Conservation (phyloP, 2,888 invertebrate genomes). For the Criorhina ranunculi region DNA sequence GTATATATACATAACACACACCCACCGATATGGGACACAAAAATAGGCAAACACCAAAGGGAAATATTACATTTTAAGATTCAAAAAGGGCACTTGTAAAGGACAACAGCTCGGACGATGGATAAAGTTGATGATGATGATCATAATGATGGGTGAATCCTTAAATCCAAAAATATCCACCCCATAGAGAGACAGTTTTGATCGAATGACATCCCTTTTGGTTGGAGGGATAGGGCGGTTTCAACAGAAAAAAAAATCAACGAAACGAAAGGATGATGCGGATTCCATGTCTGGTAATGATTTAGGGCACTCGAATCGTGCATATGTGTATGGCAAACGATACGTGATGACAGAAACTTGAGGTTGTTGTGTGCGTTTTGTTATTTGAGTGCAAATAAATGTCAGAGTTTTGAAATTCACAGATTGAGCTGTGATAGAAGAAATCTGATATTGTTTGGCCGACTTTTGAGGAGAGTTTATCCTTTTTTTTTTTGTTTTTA, state of each 20-base stretch:
- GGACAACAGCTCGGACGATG: constrained; percentile 1
- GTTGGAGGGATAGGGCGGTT: not conserved
- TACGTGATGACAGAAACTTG: constrained; percentile 22
- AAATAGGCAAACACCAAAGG: constrained; percentile 1
- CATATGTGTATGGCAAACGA: not conserved
- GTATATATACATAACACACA: not conserved
- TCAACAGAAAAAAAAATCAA: constrained; percentile 12
- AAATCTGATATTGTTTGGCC: constrained; percentile 1
- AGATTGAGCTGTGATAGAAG: not conserved
- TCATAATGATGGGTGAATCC: not conserved
- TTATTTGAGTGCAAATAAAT: constrained; percentile 33
- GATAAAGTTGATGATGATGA: constrained; percentile 4
- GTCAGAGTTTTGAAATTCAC: constrained; percentile 19
- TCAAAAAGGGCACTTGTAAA: constrained; percentile 4
- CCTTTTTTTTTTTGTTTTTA: not conserved
- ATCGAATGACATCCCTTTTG: constrained; percentile 7
- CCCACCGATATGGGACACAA: not conserved
- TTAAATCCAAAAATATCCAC: not conserved
- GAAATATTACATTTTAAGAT: not conserved
- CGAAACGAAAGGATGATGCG: constrained; percentile 27
- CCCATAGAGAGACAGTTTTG: constrained; percentile 5
- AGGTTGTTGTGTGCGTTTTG: constrained; percentile 3
- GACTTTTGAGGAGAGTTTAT: not conserved
- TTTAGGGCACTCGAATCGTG: constrained; percentile 49
- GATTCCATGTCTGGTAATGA: constrained; percentile 46